Evolutionary conservation across 30 jellyfish, hydroid and myxozoan genomes (phyloP), one percentile per base, ranked within the genome.

Genomic region (Rhopilema esculentum): DNA sequence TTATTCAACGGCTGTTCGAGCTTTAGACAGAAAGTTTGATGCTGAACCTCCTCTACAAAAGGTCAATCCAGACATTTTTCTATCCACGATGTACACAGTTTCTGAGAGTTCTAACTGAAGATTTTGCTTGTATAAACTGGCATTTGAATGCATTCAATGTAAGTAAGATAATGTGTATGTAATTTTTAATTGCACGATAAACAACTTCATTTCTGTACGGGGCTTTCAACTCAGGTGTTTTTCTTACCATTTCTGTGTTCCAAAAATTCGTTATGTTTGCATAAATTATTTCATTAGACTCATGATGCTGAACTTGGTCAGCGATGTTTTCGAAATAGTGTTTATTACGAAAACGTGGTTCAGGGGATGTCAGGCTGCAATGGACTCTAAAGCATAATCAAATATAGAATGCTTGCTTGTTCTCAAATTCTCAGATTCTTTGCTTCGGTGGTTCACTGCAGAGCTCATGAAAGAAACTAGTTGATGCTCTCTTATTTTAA

Each of bases 51-150:
- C 98, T 25, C 63, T 93, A 26, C 96, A 93, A 69, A 93, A 88
- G 77, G 98, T 93, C 48, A 93, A 93, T 88, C 98, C 98, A 15
- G 98, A 93, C 83, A 93, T 93, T 28, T 93, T 93, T 66, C 92
- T 93, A 67, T 93, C 98, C 32, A 74, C 97, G 2, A 82, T 80
- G 83, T 88, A 76, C 65, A 80, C 97, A 33, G 79, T 79, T 50
- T 27, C 96, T 21, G 84, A 75, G 21, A 78, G 88, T 28, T 78
- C 88, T 23, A 78, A 78, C 61, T 78, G 16, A 40, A 19, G 49
- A 53, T 64, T 22, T 78, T 27, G 53, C 77, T 24, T 62, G 32
- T 24, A 8, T 51, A 52, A 32, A 28, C 86, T 12, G 67, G 50
- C 49, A 75, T 67, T 48, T 52, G 53, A 31, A 62, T 62, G 79